Evolutionary conservation across 2,113 vertebrate species (phyloP), one percentile per base, ranked within the genome.

Genomic region (Hylia prasina): DNA sequence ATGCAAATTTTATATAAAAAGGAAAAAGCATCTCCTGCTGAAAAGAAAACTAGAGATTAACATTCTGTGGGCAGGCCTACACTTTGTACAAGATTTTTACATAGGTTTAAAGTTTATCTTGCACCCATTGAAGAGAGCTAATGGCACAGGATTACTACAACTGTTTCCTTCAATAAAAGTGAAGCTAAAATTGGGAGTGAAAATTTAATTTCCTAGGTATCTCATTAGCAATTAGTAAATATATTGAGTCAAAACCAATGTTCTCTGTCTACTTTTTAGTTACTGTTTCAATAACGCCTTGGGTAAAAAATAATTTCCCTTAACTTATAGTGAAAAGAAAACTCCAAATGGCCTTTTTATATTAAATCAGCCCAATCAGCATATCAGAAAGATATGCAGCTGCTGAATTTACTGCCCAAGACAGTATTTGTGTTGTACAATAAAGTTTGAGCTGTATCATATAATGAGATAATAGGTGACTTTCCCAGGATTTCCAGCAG

Each of bases 1-100:
- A 98, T 98, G 97, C 97, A 98, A 98, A 98, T 98, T 94, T 94
- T 94, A 95, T 87, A 97, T 94, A 90, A 82, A 90, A 94, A 94
- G 89, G 82, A 82, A 90, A 96, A 92, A 97, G 95, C 60, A 53
- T 93, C 95, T 96, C 84, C 37, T 91, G 93, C 57, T 98, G 95
- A 95, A 97, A 97, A 95, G 94, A 95, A 97, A 97, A 96, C 91
- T 53, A 95, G 86, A 96, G 95, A 96, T 96, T 97, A 96, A 97
- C 96, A 94, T 95, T 93, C 97, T 87, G 77, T 48, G 92, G 91
- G 93, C 90, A 96, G 93, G 75, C 87, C 84, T 54, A 93, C 51
- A 88, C 70, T 90, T 85, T 92, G 44, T 96, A 96, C 94, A 96
- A 79, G 90, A 91, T 63, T 97, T 97, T 96, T 94, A 92, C 76